Conservation (phyloP, 2,888 invertebrate species). For the Pharmacophagus antenor region DNA sequence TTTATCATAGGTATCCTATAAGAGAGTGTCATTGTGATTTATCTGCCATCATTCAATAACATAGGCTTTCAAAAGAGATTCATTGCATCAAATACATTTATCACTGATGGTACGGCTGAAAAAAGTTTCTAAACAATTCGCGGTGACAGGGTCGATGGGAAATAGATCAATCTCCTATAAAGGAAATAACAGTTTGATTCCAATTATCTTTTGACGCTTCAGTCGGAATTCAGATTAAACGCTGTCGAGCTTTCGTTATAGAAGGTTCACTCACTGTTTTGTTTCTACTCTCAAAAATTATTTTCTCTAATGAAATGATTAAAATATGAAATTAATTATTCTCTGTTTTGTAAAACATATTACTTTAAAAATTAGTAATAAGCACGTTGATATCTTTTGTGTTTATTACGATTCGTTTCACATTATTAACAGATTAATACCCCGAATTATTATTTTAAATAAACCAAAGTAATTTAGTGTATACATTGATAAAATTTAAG, state of each 20-base stretch:
- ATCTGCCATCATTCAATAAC: slow-evolving; percentile 22
- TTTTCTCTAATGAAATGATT: too few species aligned
- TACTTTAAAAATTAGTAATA: too few species aligned
- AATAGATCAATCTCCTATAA: slow-evolving; percentile 62
- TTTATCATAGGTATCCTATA: slow-evolving; percentile 8
- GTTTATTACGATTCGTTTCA: too few species aligned
- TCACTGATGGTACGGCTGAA: slow-evolving; percentile 28
- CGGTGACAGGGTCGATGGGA: slow-evolving; percentile 47
- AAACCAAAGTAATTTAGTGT: too few species aligned
- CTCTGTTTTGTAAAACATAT: too few species aligned
- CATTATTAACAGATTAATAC: too few species aligned
- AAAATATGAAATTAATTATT: too few species aligned
- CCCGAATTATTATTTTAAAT: too few species aligned
- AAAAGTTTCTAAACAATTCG: slow-evolving; percentile 39
- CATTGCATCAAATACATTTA: slow-evolving; percentile 29
- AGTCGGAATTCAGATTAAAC: slow-evolving; percentile 32
- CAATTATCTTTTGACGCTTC: slow-evolving; percentile 54
- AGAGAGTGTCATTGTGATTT: slow-evolving; percentile 9
- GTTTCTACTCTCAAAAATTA: too few species aligned
- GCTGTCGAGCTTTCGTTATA: slow-evolving; percentile 15
- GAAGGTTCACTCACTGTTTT: too few species aligned
- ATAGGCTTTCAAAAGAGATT: slow-evolving; percentile 34
- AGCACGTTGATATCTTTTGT: too few species aligned
- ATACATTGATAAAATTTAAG: too few species aligned
- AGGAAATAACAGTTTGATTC: slow-evolving; percentile 62